These are phyloP conservation scores for Thripadectes ignobilis DNA, from an alignment of 2,797 vertebrate species.

Conservation along the genomic window DNA sequence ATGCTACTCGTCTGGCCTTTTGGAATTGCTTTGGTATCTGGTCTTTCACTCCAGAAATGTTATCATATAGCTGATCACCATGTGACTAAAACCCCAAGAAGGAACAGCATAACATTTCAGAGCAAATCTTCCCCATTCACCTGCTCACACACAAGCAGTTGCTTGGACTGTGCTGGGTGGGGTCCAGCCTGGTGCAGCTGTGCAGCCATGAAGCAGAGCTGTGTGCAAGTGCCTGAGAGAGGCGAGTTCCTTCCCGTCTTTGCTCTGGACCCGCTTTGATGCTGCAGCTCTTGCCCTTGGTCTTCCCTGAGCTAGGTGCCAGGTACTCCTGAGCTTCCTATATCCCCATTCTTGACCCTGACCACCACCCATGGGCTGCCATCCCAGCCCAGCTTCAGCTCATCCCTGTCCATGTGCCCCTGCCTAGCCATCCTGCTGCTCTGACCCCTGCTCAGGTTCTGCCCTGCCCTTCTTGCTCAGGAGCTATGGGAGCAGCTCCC, in stretches of 20 bases:
- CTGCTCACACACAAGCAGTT: background rate
- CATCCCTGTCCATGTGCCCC: rapidly evolving
- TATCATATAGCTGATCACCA: rapidly evolving
- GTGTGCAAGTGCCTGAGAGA: background rate
- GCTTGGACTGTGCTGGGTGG: background rate
- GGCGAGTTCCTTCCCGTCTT: background rate
- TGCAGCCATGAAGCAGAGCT: background rate
- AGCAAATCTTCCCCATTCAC: background rate
- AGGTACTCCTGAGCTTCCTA: background rate
- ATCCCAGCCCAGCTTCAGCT: background rate
- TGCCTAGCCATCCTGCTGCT: background rate
- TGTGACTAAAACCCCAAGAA: background rate
- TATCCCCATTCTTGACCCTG: background rate
- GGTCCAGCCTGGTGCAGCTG: background rate
- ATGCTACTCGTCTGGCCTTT: background rate
- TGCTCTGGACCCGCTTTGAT: background rate
- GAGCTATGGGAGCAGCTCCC: background rate
- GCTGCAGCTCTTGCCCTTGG: background rate
- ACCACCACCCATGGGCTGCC: background rate
- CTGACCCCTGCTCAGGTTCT: background rate
- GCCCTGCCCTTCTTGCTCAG: background rate
- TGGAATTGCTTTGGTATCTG: background rate
- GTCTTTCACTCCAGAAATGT: background rate
- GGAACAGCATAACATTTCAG: background rate
- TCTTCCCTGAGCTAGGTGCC: background rate